phyloP scores from a whole-genome alignment of 2,888 invertebrate species.

The Vanessa cardui region DNA sequence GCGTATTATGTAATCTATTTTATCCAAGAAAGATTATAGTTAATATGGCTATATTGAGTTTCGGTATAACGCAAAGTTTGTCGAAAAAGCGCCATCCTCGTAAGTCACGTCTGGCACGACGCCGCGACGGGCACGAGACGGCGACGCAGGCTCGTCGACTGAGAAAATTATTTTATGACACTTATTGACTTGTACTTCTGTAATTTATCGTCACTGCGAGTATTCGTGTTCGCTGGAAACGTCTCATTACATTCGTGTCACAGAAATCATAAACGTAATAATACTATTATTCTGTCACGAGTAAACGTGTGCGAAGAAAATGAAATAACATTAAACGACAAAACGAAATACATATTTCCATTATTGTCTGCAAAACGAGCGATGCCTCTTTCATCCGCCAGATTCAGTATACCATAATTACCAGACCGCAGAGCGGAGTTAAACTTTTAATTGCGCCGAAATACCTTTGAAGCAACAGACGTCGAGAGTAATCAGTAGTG shows the following conservation, averaged over 20 bases:
- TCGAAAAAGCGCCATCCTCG: conserved; percentile 20
- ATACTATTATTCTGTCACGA: too few relatives aligned
- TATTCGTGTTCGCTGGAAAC: not conserved
- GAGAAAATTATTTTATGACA: conserved; percentile 27
- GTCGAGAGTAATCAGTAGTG: conserved; percentile 50
- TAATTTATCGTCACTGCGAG: conserved; percentile 9
- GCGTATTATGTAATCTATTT: not conserved
- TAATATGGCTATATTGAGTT: conserved; percentile 28
- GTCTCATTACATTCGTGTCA: too few relatives aligned
- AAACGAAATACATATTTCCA: not conserved
- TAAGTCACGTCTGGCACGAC: conserved; percentile 31
- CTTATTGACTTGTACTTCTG: conserved; percentile 24
- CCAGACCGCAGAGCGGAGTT: conserved; percentile 10
- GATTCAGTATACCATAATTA: conserved; percentile 6
- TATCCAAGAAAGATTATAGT: conserved; percentile 17
- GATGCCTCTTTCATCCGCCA: not conserved
- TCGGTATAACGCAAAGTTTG: conserved; percentile 22
- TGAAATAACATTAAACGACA: too few relatives aligned
- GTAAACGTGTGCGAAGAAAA: too few relatives aligned
- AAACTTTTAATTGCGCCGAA: conserved; percentile 34
- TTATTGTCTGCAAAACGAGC: not conserved
- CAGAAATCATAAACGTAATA: too few relatives aligned
- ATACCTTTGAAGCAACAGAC: conserved; percentile 40
- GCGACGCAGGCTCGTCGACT: conserved; percentile 28
- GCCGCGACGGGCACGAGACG: conserved; percentile 30